phyloP scores from a whole-genome alignment of 1,140 invertebrate species.

The Achatina immaculata region DNA sequence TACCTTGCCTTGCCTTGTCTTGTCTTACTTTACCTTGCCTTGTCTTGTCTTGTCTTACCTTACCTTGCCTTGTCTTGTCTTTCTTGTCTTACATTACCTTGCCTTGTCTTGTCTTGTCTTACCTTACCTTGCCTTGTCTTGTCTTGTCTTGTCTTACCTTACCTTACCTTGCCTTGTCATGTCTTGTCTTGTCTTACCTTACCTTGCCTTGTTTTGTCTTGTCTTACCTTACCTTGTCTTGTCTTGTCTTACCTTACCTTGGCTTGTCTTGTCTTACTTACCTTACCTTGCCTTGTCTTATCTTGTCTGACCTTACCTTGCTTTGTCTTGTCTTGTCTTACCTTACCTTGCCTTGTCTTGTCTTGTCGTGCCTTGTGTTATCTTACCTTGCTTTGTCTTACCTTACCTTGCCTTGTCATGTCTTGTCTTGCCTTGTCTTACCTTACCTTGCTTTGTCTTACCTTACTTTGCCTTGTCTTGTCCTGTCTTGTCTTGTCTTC shows the following conservation, averaged over 20 bases:
- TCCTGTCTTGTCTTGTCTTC: not conserved
- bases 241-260: not conserved
- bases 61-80: not conserved
- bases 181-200: not conserved
- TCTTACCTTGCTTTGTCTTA: not conserved
- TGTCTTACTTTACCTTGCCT: not conserved
- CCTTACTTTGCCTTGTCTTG: not conserved
- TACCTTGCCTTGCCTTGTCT: not conserved
- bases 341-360: not conserved
- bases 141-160: not conserved
- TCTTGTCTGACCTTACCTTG: too few relatives aligned
- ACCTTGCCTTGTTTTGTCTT: not conserved
- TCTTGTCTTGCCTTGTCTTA: constrained; percentile 5
- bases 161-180: not conserved
- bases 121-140: not conserved
- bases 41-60: not conserved
- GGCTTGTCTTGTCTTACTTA: not conserved
- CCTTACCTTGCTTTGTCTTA: not conserved
- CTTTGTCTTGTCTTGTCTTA: not conserved
- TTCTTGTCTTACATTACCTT: too few relatives aligned
- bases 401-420: not conserved
- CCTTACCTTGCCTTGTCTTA: not conserved
- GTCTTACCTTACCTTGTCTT: not conserved
- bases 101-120: not conserved
- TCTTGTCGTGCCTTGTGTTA: not conserved